Percentiles rank a stretch among this genome's conserved stretches.
Evolutionary conservation across 1,140 invertebrate genomes (phyloP).

Genomic region (Drosophila orosa): DNA sequence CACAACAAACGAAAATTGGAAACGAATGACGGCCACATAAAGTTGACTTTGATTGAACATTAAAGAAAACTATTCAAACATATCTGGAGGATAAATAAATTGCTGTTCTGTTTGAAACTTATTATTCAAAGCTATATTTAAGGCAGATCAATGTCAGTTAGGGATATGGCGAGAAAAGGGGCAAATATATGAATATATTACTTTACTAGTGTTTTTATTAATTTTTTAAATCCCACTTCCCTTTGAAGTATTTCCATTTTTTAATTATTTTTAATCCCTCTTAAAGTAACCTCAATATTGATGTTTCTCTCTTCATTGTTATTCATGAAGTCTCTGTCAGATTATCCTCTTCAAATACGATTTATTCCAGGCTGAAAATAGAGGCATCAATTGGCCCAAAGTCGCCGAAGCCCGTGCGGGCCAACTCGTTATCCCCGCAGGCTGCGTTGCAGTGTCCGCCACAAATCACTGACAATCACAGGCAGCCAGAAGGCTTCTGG

Average conservation of each 20-base stretch:
- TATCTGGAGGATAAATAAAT: slow-evolving; percentile 5
- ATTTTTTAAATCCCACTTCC: not conserved
- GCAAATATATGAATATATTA: not conserved
- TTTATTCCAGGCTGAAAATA: slow-evolving; percentile 35
- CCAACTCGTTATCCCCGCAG: slow-evolving; percentile 22
- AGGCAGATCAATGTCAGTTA: not conserved
- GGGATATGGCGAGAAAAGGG: not conserved
- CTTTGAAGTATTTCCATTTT: not conserved
- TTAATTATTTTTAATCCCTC: not conserved
- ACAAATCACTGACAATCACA: slow-evolving; percentile 77
- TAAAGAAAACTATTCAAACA: slow-evolving; percentile 27
- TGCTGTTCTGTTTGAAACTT: not conserved
- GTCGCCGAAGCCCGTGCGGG: not conserved
- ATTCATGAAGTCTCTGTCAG: slow-evolving; percentile 11
- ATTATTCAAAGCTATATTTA: not conserved
- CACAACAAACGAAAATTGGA: slow-evolving; percentile 56
- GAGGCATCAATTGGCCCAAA: slow-evolving; percentile 39
- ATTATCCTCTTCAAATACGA: slow-evolving; percentile 18
- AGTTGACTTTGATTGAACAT: slow-evolving; percentile 49
- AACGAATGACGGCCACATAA: slow-evolving; percentile 51
- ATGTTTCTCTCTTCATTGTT: not conserved
- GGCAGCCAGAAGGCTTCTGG: slow-evolving; percentile 34
- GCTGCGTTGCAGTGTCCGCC: slow-evolving; percentile 15
- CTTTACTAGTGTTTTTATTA: not conserved
- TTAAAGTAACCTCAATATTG: not conserved